Conservation (phyloP, 2,888 invertebrate genomes). For the Phortica okadai region DNA sequence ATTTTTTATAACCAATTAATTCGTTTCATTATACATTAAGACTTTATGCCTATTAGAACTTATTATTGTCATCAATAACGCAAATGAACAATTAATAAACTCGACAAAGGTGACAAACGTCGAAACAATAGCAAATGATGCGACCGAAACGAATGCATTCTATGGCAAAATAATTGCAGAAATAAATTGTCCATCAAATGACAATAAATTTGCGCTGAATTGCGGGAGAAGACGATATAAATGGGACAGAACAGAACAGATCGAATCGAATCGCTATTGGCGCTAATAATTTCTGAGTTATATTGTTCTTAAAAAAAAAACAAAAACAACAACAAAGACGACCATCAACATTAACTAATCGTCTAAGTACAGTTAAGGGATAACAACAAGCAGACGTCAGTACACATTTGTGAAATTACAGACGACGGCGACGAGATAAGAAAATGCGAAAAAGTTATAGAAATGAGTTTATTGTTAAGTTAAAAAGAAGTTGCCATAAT, state of each 20-base stretch:
- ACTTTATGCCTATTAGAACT: slow-evolving; percentile 60
- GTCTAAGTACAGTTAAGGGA: not conserved
- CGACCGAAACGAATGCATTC: slow-evolving; percentile 67
- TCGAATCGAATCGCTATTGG: slow-evolving; percentile 30
- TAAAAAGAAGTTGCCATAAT: not conserved
- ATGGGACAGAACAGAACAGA: slow-evolving; percentile 3
- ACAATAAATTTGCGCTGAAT: slow-evolving; percentile 56
- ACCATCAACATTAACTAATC: not conserved
- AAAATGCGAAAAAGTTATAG: not conserved
- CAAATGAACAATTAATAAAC: slow-evolving; percentile 66
- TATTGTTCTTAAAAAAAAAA: slow-evolving; percentile 18
- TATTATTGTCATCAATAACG: slow-evolving; percentile 46
- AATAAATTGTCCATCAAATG: slow-evolving; percentile 65
- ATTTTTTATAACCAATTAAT: slow-evolving; percentile 18
- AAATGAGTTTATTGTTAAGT: slow-evolving; percentile 17
- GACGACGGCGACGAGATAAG: not conserved
- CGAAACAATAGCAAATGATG: slow-evolving; percentile 69
- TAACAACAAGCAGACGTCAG: not conserved
- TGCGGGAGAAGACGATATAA: not conserved
- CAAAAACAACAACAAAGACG: not conserved
- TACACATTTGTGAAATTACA: not conserved
- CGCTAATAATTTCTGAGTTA: slow-evolving; percentile 24
- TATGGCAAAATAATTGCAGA: slow-evolving; percentile 65
- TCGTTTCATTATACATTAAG: slow-evolving; percentile 13
- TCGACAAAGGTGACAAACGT: slow-evolving; percentile 63